Evolutionary conservation across 35 echinoderm and acorn worm species (phyloP), one percentile per base, ranked within the genome.

Genomic region (Apostichopus californicus): DNA sequence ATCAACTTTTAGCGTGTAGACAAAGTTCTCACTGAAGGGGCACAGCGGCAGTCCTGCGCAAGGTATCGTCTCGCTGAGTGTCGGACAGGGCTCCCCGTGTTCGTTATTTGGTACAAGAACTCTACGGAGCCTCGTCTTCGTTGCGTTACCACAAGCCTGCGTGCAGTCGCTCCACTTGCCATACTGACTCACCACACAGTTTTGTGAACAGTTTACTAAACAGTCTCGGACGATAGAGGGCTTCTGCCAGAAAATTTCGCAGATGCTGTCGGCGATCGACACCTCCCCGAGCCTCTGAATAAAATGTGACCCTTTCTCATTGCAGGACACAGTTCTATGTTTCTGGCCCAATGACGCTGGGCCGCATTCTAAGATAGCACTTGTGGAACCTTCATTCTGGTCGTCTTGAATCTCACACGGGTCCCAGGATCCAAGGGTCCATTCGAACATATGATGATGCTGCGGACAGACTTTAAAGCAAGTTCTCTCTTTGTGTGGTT

Each of bases 391-490:
- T 25, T 24, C 59, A 46, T 24, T 23, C n/a, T 5, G 10, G 8
- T 23, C 18, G 12, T 55, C 55, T 10, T 5, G 73, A 75, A 75
- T 75, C 55, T 90, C 58, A 88, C 97, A 99, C 6, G 71, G 87
- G 14, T 92, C 93, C 97, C 97, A 99, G 24, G 94, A 93, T 6
- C 84, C 90, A n/a, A 94, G 75, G 13, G 90, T 90, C 97, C 97
- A 99, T 52, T 94, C 86, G 80, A 99, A 96, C 77, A 98, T 86
- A 24, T 93, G 26, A 56, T 93, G 55, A 60, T 98, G 97, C 15
- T 93, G 66, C 24, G 87, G 56, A 83, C 97, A 99, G 56, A 99
- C 95, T 95, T 93, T 93, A 78, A 99, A 99, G 89, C 97, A 99
- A 6, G 87, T 53, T 73, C 18, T 68, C 18, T 89, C 61, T 73